Percentiles rank a stretch among this genome's conserved stretches.
These are phyloP conservation scores for Thinocorus orbignyianus DNA, from an alignment of 2,113 vertebrate genomes.

Conservation along the genomic window DNA sequence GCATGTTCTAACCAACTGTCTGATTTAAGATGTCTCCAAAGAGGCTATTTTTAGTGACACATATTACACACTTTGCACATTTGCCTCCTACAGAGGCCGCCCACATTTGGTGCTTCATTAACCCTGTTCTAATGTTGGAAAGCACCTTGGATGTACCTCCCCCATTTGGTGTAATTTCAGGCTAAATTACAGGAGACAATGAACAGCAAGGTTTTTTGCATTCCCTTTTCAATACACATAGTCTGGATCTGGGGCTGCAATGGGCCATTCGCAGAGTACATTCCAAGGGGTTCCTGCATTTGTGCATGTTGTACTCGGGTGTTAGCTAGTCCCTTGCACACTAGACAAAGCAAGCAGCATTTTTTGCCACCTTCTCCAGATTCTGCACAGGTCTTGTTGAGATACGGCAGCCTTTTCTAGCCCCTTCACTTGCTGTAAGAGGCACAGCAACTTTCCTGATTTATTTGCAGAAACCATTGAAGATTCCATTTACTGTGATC, in stretches of 20 bases:
- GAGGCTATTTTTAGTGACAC: not conserved
- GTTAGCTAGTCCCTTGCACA: not conserved
- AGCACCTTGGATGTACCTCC: not conserved
- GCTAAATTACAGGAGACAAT: not conserved
- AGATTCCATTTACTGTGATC: slow-evolving; percentile 52
- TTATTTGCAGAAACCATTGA: slow-evolving; percentile 46
- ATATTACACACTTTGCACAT: not conserved
- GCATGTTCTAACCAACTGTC: not conserved
- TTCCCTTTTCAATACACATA: not conserved
- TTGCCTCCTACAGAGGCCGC: not conserved
- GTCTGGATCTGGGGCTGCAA: not conserved
- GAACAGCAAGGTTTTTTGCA: not conserved
- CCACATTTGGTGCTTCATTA: not conserved
- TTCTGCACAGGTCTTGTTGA: not conserved
- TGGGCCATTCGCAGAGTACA: not conserved
- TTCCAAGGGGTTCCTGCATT: not conserved
- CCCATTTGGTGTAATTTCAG: not conserved
- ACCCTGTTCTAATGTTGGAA: not conserved
- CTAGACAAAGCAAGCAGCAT: not conserved
- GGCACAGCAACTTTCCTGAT: slow-evolving; percentile 31
- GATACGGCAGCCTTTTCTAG: not conserved
- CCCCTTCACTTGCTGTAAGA: not conserved
- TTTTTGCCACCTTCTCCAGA: not conserved
- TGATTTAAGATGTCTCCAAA: not conserved
- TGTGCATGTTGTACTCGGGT: fast-evolving